Conservation (phyloP, 2,888 invertebrate genomes). For the Drosophila mimica region DNA sequence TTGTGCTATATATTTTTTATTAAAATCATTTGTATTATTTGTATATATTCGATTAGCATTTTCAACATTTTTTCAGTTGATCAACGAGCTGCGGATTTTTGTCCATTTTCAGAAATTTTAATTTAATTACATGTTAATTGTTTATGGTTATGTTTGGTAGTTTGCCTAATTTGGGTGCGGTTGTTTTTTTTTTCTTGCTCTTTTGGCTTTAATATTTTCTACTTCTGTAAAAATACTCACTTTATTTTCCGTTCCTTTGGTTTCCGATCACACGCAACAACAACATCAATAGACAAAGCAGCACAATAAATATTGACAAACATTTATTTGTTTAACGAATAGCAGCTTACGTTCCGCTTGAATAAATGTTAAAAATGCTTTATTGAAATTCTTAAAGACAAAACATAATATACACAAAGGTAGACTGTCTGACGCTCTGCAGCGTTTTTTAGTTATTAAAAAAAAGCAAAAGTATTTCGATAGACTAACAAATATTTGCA, state of each 20-base stretch:
- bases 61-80: slow-evolving; percentile 52
- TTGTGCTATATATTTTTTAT: slow-evolving; percentile 31
- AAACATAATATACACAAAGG: slow-evolving; percentile 28
- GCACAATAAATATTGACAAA: slow-evolving; percentile 79
- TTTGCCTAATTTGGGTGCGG: slow-evolving; percentile 57
- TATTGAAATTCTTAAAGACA: slow-evolving; percentile 46
- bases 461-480: slow-evolving; percentile 26
- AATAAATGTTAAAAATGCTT: slow-evolving; percentile 78
- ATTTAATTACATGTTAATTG: slow-evolving; percentile 67
- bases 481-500: slow-evolving; percentile 76
- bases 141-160: slow-evolving; percentile 66
- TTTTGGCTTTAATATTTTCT: slow-evolving; percentile 13
- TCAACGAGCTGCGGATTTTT: slow-evolving; percentile 21
- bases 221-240: slow-evolving; percentile 20
- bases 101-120: slow-evolving; percentile 25
- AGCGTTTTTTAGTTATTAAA: slow-evolving; percentile 24
- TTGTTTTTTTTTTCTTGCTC: slow-evolving; percentile 27
- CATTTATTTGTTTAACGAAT: slow-evolving; percentile 47
- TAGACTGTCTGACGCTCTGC: slow-evolving; percentile 14
- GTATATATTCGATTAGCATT: slow-evolving; percentile 21
- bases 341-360: slow-evolving; percentile 56
- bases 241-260: slow-evolving; percentile 46
- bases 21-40: not conserved
- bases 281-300: slow-evolving; percentile 53
- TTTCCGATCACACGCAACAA: slow-evolving; percentile 53